phyloP scores from a whole-genome alignment of 2,113 vertebrate species.

The Setophaga coronata region DNA sequence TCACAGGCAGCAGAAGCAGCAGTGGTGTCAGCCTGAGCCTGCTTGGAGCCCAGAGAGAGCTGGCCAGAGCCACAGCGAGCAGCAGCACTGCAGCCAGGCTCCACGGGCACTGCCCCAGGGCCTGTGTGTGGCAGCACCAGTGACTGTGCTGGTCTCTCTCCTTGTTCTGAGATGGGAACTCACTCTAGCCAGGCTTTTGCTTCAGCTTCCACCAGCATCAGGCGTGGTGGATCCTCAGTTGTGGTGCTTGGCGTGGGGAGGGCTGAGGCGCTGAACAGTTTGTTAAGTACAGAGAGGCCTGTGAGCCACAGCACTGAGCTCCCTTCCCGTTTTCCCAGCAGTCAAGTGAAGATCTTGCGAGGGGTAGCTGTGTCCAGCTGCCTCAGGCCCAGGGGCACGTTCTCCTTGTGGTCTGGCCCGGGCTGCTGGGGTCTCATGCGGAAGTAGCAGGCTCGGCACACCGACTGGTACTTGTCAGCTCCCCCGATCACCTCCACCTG shows the following conservation, averaged over 20 bases:
- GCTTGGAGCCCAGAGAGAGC: not conserved
- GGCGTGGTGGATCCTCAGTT: not conserved
- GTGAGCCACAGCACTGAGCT: not conserved
- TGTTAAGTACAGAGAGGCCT: not conserved
- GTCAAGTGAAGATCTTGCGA: conserved; percentile 79
- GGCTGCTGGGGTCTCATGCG: not conserved
- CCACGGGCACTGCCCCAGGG: rapidly evolving
- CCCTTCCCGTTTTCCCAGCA: not conserved
- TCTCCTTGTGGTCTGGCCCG: conserved; percentile 78
- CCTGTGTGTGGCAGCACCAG: not conserved
- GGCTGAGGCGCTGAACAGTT: not conserved
- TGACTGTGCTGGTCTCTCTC: not conserved
- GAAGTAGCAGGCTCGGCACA: conserved; percentile 89
- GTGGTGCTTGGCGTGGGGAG: rapidly evolving
- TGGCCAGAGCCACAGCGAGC: rapidly evolving
- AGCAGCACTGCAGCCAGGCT: rapidly evolving
- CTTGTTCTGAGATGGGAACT: not conserved
- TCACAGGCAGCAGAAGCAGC: not conserved
- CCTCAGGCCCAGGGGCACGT: conserved; percentile 62
- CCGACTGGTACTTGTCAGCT: conserved; percentile 91
- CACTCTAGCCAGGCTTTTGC: not conserved
- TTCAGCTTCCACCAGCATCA: not conserved
- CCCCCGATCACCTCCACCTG: conserved; percentile 97
- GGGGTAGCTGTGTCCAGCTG: not conserved
- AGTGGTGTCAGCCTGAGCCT: not conserved